Base-by-base conservation (phyloP, 2,888 invertebrate genomes). In the Brassicogethes aeneus region DNA sequence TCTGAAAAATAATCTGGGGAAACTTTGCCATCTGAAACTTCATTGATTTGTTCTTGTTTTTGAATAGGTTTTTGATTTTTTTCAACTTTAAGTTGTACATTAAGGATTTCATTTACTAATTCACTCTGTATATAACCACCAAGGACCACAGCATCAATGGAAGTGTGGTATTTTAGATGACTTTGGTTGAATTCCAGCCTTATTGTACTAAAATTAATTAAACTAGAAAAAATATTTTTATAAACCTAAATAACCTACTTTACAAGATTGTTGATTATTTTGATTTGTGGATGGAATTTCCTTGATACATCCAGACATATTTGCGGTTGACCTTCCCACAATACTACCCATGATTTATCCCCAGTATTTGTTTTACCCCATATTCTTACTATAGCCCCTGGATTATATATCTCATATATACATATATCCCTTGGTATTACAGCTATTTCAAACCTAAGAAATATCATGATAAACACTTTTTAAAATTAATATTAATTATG, bases 151-250 rank as follows among this genome's bases (percentile, higher is more conserved):
- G 88, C 90, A 70, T 94, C 93, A 38, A 94, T 68, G 60, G 90
- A 87, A 10, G 89, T 87, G 62, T 92, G 92, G 64, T 93, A 92
- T 32, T 85, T 80, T 38, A 90, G 71, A 39, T 78, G 70, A 43
- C 76, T 78, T 61, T 90, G 90, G 65, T 90, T 86, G 57, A 94
- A 86, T 66, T 94, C 94, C 48, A 94, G 69, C 51, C 91, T 77
- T 48, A 93, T 68, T 43, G 83, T 74, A 60, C 89, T 89, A 60
- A 47, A 70, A 60, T 23, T 10, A 23, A 23, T 23, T 23, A 23
- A 23, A 23, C 23, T 10, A 23, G n/a, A 42, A 35, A 49, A 37
- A 8, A 36, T 49, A 48, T 48, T 37, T 37, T 36, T 34, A 13
- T 7, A 37, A 33, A n/a, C 37, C 29, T 17, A 40, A 41, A 37